Evolutionary conservation across 2,797 vertebrate genomes (phyloP).

Genomic region (Microcaecilia unicolor): DNA sequence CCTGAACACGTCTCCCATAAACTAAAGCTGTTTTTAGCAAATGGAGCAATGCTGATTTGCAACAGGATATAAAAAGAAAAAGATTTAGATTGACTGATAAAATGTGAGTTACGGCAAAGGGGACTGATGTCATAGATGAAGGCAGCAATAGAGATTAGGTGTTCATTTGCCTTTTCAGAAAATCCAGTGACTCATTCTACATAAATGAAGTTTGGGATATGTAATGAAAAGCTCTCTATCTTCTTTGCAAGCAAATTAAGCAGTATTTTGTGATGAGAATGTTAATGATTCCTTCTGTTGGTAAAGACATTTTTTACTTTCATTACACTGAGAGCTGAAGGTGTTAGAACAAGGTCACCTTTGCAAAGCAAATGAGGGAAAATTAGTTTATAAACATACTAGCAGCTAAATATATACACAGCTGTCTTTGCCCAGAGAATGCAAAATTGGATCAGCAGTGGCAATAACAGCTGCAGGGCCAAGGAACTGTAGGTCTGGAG

Average conservation of each 20-base stretch:
- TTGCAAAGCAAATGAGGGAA: conserved; percentile 44
- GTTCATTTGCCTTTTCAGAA: conserved; percentile 51
- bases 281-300: conserved; percentile 53
- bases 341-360: conserved; percentile 59
- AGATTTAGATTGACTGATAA: conserved; percentile 41
- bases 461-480: too few relatives aligned
- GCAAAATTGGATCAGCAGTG: too few relatives aligned
- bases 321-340: conserved; percentile 47
- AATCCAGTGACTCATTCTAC: conserved; percentile 49
- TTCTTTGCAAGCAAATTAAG: conserved; percentile 54
- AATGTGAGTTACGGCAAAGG: conserved; percentile 37
- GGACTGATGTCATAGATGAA: conserved; percentile 46
- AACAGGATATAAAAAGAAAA: conserved; percentile 33
- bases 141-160: conserved; percentile 43
- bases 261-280: conserved; percentile 53
- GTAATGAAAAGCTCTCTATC: conserved; percentile 61
- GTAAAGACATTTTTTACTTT: too few relatives aligned
- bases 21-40: conserved; percentile 46
- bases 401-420: conserved; percentile 48
- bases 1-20: conserved; percentile 8
- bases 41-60: conserved; percentile 39
- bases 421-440: too few relatives aligned
- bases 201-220: conserved; percentile 62
- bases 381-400: conserved; percentile 54
- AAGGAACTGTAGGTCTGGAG: too few relatives aligned